phyloP scores from a whole-genome alignment of 2,113 vertebrate species.

The Lichenostomus cassidix region DNA sequence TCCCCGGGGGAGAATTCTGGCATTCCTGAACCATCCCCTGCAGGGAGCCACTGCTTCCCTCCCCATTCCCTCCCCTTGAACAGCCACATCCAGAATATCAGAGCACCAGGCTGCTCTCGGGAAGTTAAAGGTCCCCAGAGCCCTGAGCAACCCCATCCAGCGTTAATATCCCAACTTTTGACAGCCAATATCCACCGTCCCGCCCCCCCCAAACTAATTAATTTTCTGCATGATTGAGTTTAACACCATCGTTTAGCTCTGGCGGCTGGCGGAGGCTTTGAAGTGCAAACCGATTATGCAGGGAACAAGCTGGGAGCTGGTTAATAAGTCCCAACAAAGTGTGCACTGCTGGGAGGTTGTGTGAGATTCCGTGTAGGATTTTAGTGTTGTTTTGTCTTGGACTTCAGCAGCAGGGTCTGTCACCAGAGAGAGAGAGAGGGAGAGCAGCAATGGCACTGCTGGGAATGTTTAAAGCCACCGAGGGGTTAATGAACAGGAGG shows the following conservation, averaged over 20 bases:
- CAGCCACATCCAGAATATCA: not conserved
- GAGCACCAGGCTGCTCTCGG: not conserved
- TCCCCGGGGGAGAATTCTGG: not conserved
- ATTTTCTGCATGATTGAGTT: slow-evolving; percentile 25
- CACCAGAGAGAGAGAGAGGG: not conserved
- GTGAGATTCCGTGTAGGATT: not conserved
- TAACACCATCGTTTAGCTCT: slow-evolving; percentile 5
- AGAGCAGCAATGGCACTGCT: not conserved
- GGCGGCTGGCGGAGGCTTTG: slow-evolving; percentile 5
- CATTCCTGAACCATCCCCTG: fast-evolving
- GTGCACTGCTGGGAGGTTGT: not conserved
- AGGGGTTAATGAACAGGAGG: not conserved
- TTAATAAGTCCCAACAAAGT: not conserved
- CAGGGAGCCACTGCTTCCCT: not conserved
- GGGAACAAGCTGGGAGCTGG: slow-evolving; percentile 36
- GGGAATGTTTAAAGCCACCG: not conserved
- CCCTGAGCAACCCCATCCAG: not conserved
- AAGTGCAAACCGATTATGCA: slow-evolving; percentile 39
- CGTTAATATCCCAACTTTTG: not conserved
- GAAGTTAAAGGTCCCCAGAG: not conserved
- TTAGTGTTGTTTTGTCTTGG: not conserved
- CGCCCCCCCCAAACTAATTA: slow-evolving; percentile 38
- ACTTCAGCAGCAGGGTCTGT: not conserved
- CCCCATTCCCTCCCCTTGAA: not conserved
- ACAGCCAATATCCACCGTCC: slow-evolving; percentile 10